Evolutionary conservation across 2,888 invertebrate species (phyloP), one percentile per base, ranked within the genome.

Genomic region (Druceiella hillmani): DNA sequence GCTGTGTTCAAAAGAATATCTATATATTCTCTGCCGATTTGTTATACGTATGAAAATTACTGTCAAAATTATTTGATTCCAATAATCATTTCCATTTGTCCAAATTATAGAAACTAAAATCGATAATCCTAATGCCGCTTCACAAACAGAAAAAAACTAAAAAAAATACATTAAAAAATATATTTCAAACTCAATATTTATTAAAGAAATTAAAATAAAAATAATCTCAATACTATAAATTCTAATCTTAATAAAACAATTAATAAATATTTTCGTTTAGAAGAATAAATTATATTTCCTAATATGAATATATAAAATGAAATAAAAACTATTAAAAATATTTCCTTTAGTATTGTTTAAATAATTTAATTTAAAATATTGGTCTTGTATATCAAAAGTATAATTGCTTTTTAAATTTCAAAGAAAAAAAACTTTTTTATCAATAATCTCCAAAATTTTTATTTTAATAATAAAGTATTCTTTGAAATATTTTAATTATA

Each of bases 371-470:
- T 50, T 7, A 72, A 71, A 74, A 72, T 56, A 62, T 62, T 69
- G 66, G 61, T 73, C 62, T 74, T 74, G 70, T 75, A 74, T 74
- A 69, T 57, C 67, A 71, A 66, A 67, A 62, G 56, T 54, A n/a
- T n/a, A 41, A 27, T 17, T 45, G 55, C 56, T 64, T 67, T 69
- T 64, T 63, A 66, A 69, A 64, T 61, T 60, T 67, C 65, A 68
- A 59, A 58, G 59, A 59, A 62, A 59, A 61, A 62, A 51, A 50
- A 45, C 39, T 44, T 51, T 50, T 58, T 58, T 60, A 58, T 64
- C 62, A 52, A 64, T 69, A 74, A 73, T 70, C 62, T 62, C 69
- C 70, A 74, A 74, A 74, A 72, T 70, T 73, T 71, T 68, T 59
- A 69, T 74, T 74, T 20, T 74, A 71, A 50, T 44, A 50, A 49